A percentile compares a stretch with the other conserved stretches of the same genome.
Evolutionary conservation across 1,140 invertebrate genomes (phyloP).

Genomic region (Phymorhynchus buccinoides): DNA sequence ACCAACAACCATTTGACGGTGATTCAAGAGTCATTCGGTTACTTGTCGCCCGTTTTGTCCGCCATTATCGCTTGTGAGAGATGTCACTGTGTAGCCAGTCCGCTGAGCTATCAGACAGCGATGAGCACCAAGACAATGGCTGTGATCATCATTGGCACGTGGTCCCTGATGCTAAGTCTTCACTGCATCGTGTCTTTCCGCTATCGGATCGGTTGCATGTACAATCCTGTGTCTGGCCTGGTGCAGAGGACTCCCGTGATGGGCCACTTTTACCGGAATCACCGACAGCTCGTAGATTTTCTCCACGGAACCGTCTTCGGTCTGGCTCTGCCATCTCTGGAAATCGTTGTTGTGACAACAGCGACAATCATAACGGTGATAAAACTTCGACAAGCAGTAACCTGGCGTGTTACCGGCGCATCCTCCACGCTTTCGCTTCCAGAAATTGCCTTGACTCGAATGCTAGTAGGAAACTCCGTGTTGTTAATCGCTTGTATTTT

Average conservation of each 20-base stretch:
- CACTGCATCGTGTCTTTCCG: background rate
- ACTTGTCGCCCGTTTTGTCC: background rate
- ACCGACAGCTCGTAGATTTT: background rate
- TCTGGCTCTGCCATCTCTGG: background rate
- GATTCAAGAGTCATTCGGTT: no score
- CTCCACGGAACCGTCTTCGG: background rate
- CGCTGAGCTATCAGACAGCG: background rate
- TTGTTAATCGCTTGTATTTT: background rate
- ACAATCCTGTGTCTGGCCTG: background rate
- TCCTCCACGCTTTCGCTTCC: background rate
- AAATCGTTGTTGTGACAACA: background rate
- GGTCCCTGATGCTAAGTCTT: background rate
- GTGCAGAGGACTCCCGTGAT: background rate
- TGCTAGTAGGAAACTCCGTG: background rate
- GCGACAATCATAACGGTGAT: background rate
- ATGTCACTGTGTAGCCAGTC: conserved; percentile 21
- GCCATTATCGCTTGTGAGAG: conserved; percentile 23
- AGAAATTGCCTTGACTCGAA: conserved; percentile 8
- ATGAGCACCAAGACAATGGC: background rate
- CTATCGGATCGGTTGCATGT: background rate
- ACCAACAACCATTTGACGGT: background rate
- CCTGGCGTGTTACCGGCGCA: background rate
- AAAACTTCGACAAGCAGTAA: conserved; percentile 1
- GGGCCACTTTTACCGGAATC: background rate
- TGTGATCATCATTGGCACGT: background rate